phyloP scores from a whole-genome alignment of 2,113 vertebrate species.

The Mastomys coucha region DNA sequence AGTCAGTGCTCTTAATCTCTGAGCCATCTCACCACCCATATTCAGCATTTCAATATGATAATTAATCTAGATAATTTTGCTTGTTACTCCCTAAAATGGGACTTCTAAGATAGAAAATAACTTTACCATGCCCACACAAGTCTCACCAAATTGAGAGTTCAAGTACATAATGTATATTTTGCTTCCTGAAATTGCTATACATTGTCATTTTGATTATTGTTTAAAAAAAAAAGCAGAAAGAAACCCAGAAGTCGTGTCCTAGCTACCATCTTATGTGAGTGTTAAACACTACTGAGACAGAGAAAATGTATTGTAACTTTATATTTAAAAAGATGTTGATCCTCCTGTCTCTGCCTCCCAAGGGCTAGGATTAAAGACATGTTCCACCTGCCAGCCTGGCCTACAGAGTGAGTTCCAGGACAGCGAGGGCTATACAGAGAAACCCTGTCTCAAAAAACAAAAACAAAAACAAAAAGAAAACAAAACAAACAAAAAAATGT shows the following conservation, averaged over 20 bases:
- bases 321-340: neutral
- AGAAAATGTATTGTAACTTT: neutral
- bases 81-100: neutral
- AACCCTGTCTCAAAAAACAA: no score
- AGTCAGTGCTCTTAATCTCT: no score
- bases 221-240: conserved; percentile 3
- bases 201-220: neutral
- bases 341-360: no score
- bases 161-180: neutral
- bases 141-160: neutral
- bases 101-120: conserved; percentile 27
- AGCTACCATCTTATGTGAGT: neutral
- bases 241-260: neutral
- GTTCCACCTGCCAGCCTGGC: no score
- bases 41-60: neutral
- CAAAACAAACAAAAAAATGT: neutral
- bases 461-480: no score
- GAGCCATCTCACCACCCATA: neutral
- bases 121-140: neutral
- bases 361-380: no score
- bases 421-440: no score
- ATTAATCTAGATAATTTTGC: neutral
- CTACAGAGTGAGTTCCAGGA: no score
- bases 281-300: neutral
- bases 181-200: neutral